These are phyloP conservation scores for Pyrocephalus nanus DNA, from an alignment of 2,797 vertebrate genomes.

Conservation along the genomic window DNA sequence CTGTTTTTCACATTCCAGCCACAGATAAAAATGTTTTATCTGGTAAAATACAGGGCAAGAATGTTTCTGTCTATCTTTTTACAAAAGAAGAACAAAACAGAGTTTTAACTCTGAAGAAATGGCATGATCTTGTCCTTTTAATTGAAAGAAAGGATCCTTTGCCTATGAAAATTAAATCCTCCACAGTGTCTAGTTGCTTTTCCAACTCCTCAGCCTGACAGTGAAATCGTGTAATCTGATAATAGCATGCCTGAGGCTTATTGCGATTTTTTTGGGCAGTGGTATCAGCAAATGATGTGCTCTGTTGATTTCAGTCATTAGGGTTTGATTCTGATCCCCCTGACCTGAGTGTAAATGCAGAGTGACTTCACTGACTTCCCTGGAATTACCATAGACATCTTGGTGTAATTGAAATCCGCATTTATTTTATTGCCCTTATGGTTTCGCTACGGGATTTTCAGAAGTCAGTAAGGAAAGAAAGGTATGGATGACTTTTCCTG, in stretches of 20 bases:
- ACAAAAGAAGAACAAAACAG: slow-evolving; percentile 1
- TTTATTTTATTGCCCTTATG: not conserved
- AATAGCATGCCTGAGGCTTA: slow-evolving; percentile 66
- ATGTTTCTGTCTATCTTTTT: not conserved
- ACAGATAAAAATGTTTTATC: not conserved
- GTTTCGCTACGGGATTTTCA: slow-evolving; percentile 22
- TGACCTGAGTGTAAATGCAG: not conserved
- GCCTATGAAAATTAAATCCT: slow-evolving; percentile 63
- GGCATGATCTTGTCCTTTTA: slow-evolving; percentile 51
- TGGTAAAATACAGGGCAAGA: not conserved
- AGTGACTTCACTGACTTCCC: not conserved
- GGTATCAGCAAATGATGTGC: slow-evolving; percentile 64
- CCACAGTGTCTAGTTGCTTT: slow-evolving; percentile 54
- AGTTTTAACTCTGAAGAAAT: slow-evolving; percentile 37
- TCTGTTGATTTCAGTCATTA: slow-evolving; percentile 72
- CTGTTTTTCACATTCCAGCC: not conserved
- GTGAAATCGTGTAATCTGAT: slow-evolving; percentile 67
- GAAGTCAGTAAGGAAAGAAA: slow-evolving; percentile 28
- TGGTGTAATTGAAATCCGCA: accelerated
- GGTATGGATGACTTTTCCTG: not conserved
- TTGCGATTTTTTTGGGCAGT: slow-evolving; percentile 55
- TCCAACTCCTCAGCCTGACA: slow-evolving; percentile 61
- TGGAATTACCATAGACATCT: not conserved
- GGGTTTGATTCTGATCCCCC: not conserved
- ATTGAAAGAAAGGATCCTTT: slow-evolving; percentile 61